Evolutionary conservation across 2,888 invertebrate genomes (phyloP).

Genomic region (Cotesia congregata): DNA sequence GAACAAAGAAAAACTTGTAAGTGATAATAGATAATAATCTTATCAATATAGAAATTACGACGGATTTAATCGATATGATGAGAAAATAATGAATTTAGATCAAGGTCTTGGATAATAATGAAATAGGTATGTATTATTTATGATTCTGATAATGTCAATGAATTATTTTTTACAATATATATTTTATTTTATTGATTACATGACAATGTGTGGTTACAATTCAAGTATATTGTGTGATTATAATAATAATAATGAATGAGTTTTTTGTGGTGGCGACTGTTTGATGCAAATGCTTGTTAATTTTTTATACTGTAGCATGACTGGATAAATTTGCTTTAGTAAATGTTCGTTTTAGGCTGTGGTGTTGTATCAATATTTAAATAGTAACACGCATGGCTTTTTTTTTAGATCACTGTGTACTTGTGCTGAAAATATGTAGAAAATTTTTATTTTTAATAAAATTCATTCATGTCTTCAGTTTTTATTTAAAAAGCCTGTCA

Average conservation of each 20-base stretch:
- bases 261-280: background rate
- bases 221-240: background rate
- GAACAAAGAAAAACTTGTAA: background rate
- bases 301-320: background rate
- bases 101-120: conserved; percentile 24
- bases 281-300: background rate
- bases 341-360: background rate
- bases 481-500: no score
- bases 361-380: background rate
- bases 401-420: background rate
- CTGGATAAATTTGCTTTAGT: background rate
- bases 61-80: conserved; percentile 2
- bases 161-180: background rate
- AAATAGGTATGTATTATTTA: background rate
- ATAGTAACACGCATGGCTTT: background rate
- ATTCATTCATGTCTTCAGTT: no score
- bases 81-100: conserved; percentile 20
- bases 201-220: background rate
- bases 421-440: background rate
- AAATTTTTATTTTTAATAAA: no score
- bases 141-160: background rate
- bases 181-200: background rate
- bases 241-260: background rate
- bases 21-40: conserved; percentile 6
- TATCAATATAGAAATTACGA: conserved; percentile 13